A percentile compares a stretch with the other conserved stretches of the same genome.
phyloP scores from a whole-genome alignment of 1,140 invertebrate species.

The Holcopasites calliopsidis region DNA sequence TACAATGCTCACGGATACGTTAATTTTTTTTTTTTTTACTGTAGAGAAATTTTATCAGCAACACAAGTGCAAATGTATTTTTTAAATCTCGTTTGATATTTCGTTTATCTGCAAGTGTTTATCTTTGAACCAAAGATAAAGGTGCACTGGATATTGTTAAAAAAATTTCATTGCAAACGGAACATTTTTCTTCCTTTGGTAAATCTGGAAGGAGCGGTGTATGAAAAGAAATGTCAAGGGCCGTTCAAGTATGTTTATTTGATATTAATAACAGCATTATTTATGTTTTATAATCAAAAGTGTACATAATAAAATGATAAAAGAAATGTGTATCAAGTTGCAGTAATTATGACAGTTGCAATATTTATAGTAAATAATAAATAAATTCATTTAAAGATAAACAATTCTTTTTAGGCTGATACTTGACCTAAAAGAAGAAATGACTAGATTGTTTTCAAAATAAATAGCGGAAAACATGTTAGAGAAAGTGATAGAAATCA shows the following conservation, averaged over 20 bases:
- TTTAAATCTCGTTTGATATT: neutral
- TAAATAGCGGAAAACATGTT: conserved; percentile 8
- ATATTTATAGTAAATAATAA: conserved; percentile 8
- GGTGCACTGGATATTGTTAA: neutral
- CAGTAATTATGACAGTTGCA: neutral
- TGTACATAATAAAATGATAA: no score
- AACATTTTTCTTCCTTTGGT: neutral
- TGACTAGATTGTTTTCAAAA: neutral
- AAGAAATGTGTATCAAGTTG: neutral
- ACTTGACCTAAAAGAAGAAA: no score
- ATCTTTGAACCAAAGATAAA: neutral
- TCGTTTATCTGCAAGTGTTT: neutral
- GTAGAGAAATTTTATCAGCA: neutral
- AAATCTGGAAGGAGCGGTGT: no score
- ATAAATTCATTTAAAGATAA: no score
- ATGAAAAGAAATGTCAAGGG: neutral
- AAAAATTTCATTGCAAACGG: neutral
- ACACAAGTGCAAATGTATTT: neutral
- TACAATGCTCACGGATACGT: neutral
- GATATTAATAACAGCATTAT: neutral
- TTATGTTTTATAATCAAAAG: neutral
- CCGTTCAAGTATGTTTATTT: no score
- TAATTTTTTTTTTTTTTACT: neutral
- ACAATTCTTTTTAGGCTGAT: no score
- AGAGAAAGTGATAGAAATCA: no score